Conservation (phyloP, 2,797 vertebrate genomes). For the Muraenolepis orangiensis region DNA sequence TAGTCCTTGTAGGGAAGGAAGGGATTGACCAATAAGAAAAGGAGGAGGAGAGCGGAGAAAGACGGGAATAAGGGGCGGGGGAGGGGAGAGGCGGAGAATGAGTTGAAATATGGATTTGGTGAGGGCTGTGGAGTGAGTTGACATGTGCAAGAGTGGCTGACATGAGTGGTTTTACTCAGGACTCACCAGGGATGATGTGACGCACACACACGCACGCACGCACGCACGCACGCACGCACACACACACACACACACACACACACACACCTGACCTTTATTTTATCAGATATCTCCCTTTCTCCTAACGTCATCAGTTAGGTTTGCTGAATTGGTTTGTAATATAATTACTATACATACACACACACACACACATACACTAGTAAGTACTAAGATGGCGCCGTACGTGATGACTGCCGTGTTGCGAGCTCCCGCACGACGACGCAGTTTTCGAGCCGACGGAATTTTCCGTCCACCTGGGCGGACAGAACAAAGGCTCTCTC, state of each 20-base stretch:
- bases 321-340: slow-evolving; percentile 54
- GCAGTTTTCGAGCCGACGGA: too few species aligned
- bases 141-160: neutral
- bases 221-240: slow-evolving; percentile 7
- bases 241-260: neutral
- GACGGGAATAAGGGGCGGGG: slow-evolving; percentile 19
- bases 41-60: neutral
- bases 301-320: slow-evolving; percentile 40
- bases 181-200: neutral
- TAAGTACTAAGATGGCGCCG: too few species aligned
- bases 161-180: neutral
- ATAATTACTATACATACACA: slow-evolving; percentile 36
- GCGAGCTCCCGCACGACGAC: too few species aligned
- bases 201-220: neutral
- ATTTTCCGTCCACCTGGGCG: too few species aligned
- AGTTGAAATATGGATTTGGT: neutral
- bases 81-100: slow-evolving; percentile 11
- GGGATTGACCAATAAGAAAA: slow-evolving; percentile 21
- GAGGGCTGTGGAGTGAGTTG: neutral
- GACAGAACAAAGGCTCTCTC: too few species aligned
- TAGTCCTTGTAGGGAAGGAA: slow-evolving; percentile 16
- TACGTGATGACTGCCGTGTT: too few species aligned
- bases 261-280: slow-evolving; percentile 43
- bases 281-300: slow-evolving; percentile 22
- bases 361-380: neutral